Base-by-base conservation (phyloP, 2,113 vertebrate species). In the Ammodytes dubius region DNA sequence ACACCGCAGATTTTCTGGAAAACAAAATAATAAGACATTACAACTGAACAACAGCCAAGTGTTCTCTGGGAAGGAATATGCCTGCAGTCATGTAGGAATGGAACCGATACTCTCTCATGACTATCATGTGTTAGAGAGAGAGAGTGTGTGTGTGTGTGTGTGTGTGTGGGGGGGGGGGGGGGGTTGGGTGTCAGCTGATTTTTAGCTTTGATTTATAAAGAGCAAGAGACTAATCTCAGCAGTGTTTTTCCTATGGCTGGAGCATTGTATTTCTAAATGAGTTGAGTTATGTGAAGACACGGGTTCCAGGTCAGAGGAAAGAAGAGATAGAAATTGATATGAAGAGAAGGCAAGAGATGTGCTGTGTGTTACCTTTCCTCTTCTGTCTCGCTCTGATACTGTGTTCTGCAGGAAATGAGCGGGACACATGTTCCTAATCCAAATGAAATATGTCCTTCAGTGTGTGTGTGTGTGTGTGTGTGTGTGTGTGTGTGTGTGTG, bases 391-490 rank as follows among this genome's bases (percentile, higher is more conserved):
- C 12, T 79, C 35, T 80, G 45, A 58, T 66, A n/a, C 37, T 66
- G 77, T 15, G 76, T 66, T 66, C 13, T 19, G 12, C 78, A 81
- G 65, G 77, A 81, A 81, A 63, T 75, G 65, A 74, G 6, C 42
- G 49, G 10, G 49, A 78, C 56, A 69, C 37, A 79, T 79, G 75
- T 70, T 79, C 65, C 70, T 69, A 74, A 79, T 84, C 64, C 75
- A 50, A 35, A 52, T 60, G 40, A 72, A 82, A 70, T 56, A 47
- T 49, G n/a, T 74, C 47, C 43, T 42, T 53, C 12, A 47, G 7
- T 57, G 17, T 56, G 45, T 58, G 4, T 58, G 35, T 63, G 7
- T 27, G 7, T 5, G n/a, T 43, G 7, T 57, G 17, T 56, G 45
- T 58, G 4, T 58, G 35, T 63, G 27, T 70, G 13, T 70, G 4